Base-by-base conservation (phyloP, 2,888 invertebrate species). In the Theretra japonica region DNA sequence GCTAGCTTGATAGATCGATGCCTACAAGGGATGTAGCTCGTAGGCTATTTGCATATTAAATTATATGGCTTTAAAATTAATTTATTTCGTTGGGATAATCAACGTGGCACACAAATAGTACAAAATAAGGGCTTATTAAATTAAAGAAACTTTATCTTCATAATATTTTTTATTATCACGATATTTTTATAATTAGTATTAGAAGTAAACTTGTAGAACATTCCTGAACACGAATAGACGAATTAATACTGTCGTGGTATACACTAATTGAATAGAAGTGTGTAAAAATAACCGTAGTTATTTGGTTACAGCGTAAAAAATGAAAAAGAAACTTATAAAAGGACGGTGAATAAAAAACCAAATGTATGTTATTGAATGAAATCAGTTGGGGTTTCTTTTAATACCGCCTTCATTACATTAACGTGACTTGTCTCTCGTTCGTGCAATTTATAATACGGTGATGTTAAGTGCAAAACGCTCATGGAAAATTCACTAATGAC, bases 341-440 rank as follows among this genome's bases (percentile, higher is more conserved):
- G 53, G 53, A 53, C n/a, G 53, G 53, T n/a, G n/a, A 53, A 53
- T 53, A 53, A 53, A 53, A n/a, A 53, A 53, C n/a, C 53, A n/a
- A n/a, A n/a, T n/a, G n/a, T 53, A 53, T 53, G 15, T 58, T 58
- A 25, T 58, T 58, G 11, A 58, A 25, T 58, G 58, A 25, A 58
- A 58, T 58, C 58, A 25, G 25, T 58, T 58, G 25, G 25, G 58
- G 58, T 25, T 58, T 58, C 23, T 58, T 23, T 58, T 58, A 58
- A 25, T 58, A 58, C 25, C 25, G 25, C 58, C 25, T 58, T 58
- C 23, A 23, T 58, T 58, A 23, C 58, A 25, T 58, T 25, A 58
- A 58, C 58, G 25, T 58, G 58, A 58, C 58, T 23, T 25, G 58
- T 58, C 58, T 58, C 58, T 58, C 58, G 58, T 58, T 58, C 58